Conservation (phyloP, 2,888 invertebrate genomes). For the Drosophila affinis region DNA sequence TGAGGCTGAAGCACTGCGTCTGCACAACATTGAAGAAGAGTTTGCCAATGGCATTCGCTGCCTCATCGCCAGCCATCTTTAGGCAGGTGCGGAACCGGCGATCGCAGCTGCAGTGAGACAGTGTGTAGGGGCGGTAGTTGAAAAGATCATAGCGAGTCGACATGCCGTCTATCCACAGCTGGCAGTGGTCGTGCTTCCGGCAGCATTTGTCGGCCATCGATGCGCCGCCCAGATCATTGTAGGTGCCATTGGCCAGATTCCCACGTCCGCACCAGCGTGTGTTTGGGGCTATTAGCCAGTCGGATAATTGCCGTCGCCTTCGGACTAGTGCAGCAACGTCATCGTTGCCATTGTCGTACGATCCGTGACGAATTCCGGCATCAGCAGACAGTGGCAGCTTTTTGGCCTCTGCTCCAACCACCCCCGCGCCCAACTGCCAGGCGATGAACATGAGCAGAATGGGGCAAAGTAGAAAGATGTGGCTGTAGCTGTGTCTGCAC, state of each 20-base stretch:
- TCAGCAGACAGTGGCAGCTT: conserved; percentile 37
- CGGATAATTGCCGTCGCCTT: conserved; percentile 81
- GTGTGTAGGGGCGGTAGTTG: conserved; percentile 94
- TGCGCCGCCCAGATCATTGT: conserved; percentile 93
- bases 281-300: conserved; percentile 92
- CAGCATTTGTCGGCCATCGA: conserved; percentile 94
- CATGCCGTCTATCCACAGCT: conserved; percentile 92
- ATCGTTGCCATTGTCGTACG: conserved; percentile 66
- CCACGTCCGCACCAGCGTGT: conserved; percentile 98
- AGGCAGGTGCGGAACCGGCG: conserved; percentile 95
- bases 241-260: conserved; percentile 89
- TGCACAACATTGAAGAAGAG: conserved; percentile 98
- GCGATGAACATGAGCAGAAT: conserved; percentile 18
- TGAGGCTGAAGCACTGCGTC: conserved; percentile 95
- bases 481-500: conserved; percentile 8
- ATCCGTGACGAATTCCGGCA: conserved; percentile 58
- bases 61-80: conserved; percentile 92
- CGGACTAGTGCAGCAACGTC: conserved; percentile 29
- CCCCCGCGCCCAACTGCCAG: conserved; percentile 51
- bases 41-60: conserved; percentile 95
- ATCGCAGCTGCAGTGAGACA: conserved; percentile 97
- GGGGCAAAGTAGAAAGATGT: conserved; percentile 7
- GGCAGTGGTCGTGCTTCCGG: conserved; percentile 94
- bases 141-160: conserved; percentile 93
- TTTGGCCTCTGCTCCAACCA: conserved; percentile 47